Evolutionary conservation across 2,113 vertebrate genomes (phyloP), one percentile per base, ranked within the genome.

Genomic region (Bagarius yarrelli): DNA sequence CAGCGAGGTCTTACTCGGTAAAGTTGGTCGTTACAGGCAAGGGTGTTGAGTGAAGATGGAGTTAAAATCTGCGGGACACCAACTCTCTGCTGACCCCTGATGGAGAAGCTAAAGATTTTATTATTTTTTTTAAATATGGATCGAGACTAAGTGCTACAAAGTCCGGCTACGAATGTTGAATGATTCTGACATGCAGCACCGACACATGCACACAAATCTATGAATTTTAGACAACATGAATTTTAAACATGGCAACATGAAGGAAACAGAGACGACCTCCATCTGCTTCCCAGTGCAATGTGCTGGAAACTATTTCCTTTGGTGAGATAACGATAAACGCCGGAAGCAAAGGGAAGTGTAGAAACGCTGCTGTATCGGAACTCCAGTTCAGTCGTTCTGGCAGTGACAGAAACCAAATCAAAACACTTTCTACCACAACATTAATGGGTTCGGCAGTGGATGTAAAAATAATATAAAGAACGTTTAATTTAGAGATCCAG

Each of bases 211-310:
- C 6, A 60, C 16, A 81, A 8, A 78, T 0, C 75, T 74, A 59
- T 74, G 0, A 44, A 76, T 63, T 3, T 30, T 40, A 57, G 67
- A n/a, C n/a, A n/a, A n/a, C n/a, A 75, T 55, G 8, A 78, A 55
- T 56, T 23, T 61, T 32, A 77, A 61, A 40, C 56, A 27, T 21
- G n/a, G n/a, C 2, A 36, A 59, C 69, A 59, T 70, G 60, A 27
- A 63, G 63, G 83, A 76, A 84, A 71, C 52, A 6, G 52, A 81
- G 16, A 79, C 47, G 27, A 30, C 55, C 44, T 52, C 74, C 60
- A 53, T 81, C 83, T 76, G 76, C 79, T 85, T 79, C 76, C 76
- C 71, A 69, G 13, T 27, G 69, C 25, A 27, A 50, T 78, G 57
- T 63, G 32, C 55, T 82, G 32, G 44, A 74, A 72, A 61, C 69